A percentile compares a stretch with the other conserved stretches of the same genome.
These are phyloP conservation scores for Drosophila lacicola DNA, from an alignment of 2,888 invertebrate species.

Conservation along the genomic window DNA sequence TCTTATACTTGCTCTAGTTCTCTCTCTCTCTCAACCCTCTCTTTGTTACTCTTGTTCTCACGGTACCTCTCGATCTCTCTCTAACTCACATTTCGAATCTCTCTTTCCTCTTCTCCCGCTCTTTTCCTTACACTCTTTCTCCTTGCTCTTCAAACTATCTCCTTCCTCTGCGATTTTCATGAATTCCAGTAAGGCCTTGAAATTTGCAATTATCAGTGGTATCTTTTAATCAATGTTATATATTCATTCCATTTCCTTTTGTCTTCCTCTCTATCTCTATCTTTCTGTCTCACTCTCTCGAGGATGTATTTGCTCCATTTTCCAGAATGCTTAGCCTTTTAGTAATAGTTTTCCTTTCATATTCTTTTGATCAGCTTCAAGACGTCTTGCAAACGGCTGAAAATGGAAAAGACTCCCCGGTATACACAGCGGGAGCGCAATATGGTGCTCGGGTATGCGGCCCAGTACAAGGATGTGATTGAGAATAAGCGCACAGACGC, in stretches of 20 bases:
- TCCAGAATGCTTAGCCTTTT: neutral
- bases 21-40: neutral
- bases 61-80: neutral
- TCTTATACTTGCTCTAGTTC: neutral
- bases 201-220: neutral
- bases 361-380: conserved; percentile 74
- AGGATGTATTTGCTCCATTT: too few relatives aligned
- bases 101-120: neutral
- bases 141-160: neutral
- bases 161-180: neutral
- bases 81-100: neutral
- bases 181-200: neutral
- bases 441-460: conserved; percentile 84
- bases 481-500: conserved; percentile 85
- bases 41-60: neutral
- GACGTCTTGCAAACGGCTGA: conserved; percentile 84
- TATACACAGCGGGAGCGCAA: conserved; percentile 84
- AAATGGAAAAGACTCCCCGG: conserved; percentile 85
- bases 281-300: too few relatives aligned
- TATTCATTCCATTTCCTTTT: too few relatives aligned
- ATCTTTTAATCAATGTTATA: too few relatives aligned
- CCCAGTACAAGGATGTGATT: conserved; percentile 84
- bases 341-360: neutral
- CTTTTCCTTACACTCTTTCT: too few relatives aligned
- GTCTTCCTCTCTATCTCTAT: neutral